phyloP scores from a whole-genome alignment of 30 jellyfish, hydroid and myxozoan genomes.

The Mastigias papua region DNA sequence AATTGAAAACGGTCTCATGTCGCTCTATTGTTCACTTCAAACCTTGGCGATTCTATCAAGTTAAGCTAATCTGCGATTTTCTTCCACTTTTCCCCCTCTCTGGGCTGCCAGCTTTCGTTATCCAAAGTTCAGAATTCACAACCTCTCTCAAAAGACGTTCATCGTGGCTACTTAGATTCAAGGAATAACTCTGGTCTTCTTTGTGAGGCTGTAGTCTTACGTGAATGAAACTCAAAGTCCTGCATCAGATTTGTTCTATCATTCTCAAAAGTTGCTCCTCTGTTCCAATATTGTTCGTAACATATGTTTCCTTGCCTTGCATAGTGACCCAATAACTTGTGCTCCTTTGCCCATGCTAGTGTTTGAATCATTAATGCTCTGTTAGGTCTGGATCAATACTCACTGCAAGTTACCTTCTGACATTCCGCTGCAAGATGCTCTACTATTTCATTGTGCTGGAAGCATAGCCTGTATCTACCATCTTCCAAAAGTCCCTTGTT shows the following conservation, averaged over 20 bases:
- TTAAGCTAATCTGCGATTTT: no score
- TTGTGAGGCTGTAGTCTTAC: not conserved
- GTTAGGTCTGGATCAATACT: slow-evolving; percentile 26
- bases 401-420: slow-evolving; percentile 16
- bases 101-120: no score
- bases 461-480: slow-evolving; percentile 18
- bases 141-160: no score
- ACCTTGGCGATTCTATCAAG: no score
- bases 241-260: not conserved
- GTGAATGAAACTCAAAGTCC: not conserved
- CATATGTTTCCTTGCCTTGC: not conserved
- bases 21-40: no score
- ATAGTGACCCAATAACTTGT: not conserved
- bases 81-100: no score
- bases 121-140: no score
- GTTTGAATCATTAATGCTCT: slow-evolving; percentile 13
- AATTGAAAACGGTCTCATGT: no score
- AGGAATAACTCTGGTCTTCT: not conserved
- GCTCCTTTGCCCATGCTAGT: slow-evolving; percentile 1
- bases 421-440: not conserved
- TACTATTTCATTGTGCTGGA: not conserved
- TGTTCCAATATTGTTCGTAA: not conserved
- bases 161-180: not conserved
- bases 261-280: not conserved
- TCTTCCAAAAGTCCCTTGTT: slow-evolving; percentile 41